Percentiles rank a stretch among this genome's conserved stretches.
phyloP scores from a whole-genome alignment of 2,113 vertebrate genomes.

The Bufo gargarizans region DNA sequence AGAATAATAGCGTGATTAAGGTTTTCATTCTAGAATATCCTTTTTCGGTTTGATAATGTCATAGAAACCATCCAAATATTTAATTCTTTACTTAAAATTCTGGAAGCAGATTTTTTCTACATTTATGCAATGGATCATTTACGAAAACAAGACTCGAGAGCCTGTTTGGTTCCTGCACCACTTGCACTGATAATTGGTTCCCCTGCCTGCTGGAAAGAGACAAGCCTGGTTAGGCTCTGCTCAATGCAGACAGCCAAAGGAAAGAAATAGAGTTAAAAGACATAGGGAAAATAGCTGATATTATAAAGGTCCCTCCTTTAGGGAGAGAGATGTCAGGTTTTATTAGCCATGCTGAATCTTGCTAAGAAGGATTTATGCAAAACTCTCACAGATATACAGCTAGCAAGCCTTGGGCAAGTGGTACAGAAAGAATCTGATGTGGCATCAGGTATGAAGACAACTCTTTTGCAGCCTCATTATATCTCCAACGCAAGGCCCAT shows the following conservation, averaged over 20 bases:
- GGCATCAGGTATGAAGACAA: background rate
- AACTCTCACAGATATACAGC: background rate
- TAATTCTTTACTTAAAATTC: background rate
- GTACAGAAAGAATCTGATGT: background rate
- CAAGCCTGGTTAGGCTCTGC: conserved; percentile 28
- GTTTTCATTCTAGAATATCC: no score
- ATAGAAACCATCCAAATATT: background rate
- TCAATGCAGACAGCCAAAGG: conserved; percentile 5
- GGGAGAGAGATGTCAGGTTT: conserved; percentile 24
- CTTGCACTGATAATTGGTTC: conserved; percentile 25
- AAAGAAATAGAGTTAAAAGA: background rate
- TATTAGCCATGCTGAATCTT: conserved; percentile 11
- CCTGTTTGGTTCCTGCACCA: conserved; percentile 20
- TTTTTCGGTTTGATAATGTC: background rate
- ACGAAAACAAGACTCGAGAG: conserved; percentile 19
- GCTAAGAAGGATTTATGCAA: conserved; percentile 26
- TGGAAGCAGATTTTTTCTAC: background rate
- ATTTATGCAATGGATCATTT: conserved; percentile 32
- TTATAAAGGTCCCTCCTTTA: conserved; percentile 26
- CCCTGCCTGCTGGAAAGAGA: conserved; percentile 25
- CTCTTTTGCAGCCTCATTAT: background rate
- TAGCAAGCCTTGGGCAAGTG: background rate
- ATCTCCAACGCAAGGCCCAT: background rate
- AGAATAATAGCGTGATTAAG: no score
- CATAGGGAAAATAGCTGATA: conserved; percentile 17